A percentile compares a stretch with the other conserved stretches of the same genome.
These are phyloP conservation scores for Heliconius ismenius DNA, from an alignment of 2,888 invertebrate genomes.

Conservation along the genomic window DNA sequence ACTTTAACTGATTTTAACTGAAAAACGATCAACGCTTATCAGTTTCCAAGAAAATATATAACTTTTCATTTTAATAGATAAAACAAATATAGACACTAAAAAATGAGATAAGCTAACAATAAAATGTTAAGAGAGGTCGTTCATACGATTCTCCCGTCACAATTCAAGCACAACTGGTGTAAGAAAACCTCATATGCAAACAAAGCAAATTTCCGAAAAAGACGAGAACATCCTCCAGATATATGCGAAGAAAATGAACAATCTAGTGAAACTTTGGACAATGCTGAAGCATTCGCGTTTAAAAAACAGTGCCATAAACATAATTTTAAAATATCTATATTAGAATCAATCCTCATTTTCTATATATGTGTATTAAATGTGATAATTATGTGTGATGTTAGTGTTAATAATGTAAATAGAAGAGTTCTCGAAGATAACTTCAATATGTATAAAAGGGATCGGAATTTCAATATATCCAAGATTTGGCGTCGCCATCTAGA, in stretches of 20 bases:
- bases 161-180: constrained; percentile 53
- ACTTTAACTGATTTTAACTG: neutral
- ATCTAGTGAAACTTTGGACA: constrained; percentile 63
- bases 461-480: constrained; percentile 53
- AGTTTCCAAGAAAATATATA: neutral
- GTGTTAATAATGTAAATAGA: constrained; percentile 67
- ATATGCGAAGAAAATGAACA: constrained; percentile 45
- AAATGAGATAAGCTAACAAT: constrained; percentile 68
- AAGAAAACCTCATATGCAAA: constrained; percentile 57
- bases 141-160: constrained; percentile 68
- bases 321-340: constrained; percentile 51
- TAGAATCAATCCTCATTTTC: constrained; percentile 67
- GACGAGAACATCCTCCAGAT: constrained; percentile 46
- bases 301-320: constrained; percentile 49
- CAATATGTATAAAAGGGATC: constrained; percentile 49
- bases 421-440: constrained; percentile 52
- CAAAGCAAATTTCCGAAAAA: constrained; percentile 58
- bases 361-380: constrained; percentile 75
- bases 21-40: constrained; percentile 34
- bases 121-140: constrained; percentile 77
- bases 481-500: constrained; percentile 56
- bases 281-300: constrained; percentile 74
- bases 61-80: constrained; percentile 33
- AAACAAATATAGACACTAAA: constrained; percentile 45
- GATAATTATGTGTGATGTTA: constrained; percentile 78